phyloP scores from a whole-genome alignment of 1,140 invertebrate species.

The Heliconius himera region DNA sequence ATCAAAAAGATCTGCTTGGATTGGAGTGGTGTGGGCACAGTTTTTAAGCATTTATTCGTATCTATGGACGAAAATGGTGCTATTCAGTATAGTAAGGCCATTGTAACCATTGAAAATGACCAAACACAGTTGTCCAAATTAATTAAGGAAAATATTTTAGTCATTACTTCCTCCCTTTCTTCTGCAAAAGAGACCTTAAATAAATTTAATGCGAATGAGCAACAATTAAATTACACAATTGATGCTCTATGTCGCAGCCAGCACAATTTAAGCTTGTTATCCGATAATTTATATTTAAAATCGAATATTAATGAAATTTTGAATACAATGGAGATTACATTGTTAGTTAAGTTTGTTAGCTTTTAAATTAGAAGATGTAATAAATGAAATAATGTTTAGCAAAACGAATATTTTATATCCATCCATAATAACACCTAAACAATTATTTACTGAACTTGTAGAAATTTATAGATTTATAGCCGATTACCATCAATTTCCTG shows the following conservation, averaged over 20 bases:
- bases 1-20: slow-evolving; percentile 30
- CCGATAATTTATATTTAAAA: slow-evolving; percentile 31
- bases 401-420: slow-evolving; percentile 39
- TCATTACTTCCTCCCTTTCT: slow-evolving; percentile 27
- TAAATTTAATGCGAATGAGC: slow-evolving; percentile 20
- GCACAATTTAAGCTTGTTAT: slow-evolving; percentile 9
- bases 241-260: slow-evolving; percentile 1
- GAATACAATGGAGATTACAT: slow-evolving; percentile 29
- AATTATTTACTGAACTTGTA: slow-evolving; percentile 39
- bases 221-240: slow-evolving; percentile 30
- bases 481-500: not conserved
- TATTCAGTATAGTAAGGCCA: slow-evolving; percentile 35
- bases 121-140: slow-evolving; percentile 26
- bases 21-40: slow-evolving; percentile 23
- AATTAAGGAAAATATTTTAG: slow-evolving; percentile 32
- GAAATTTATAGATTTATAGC: slow-evolving; percentile 28
- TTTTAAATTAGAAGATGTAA: slow-evolving; percentile 42
- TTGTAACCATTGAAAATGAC: slow-evolving; percentile 27
- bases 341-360: slow-evolving; percentile 31
- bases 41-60: slow-evolving; percentile 36
- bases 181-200: slow-evolving; percentile 19
- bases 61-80: slow-evolving; percentile 39
- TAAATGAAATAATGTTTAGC: slow-evolving; percentile 41
- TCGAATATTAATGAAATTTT: slow-evolving; percentile 32
- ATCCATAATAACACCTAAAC: slow-evolving; percentile 37